Evolutionary conservation across 2,888 invertebrate genomes (phyloP), one percentile per base, ranked within the genome.

Genomic region (Barypeithes pellucidus): DNA sequence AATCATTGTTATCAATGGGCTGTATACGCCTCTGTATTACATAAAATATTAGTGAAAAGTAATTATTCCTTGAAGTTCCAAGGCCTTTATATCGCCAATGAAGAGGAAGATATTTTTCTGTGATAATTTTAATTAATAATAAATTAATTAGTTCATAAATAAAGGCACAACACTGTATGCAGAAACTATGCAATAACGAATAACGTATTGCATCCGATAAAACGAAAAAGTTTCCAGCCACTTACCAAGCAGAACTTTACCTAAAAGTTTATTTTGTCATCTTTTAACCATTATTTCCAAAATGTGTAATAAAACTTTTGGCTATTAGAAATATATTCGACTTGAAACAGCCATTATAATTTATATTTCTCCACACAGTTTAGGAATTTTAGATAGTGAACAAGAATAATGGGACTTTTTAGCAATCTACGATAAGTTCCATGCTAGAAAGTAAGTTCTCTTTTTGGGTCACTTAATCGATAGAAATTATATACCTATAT

Each of bases 271-370:
- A 70, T 70, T 62, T 70, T 70, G 59, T 70, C 70, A 70, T 70
- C 70, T 63, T 63, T 70, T 63, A 52, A 43, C 62, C 70, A 70
- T 63, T 70, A 70, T 63, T 63, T 54, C 22, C 39, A 70, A 70
- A 70, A 70, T 29, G 62, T 29, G 62, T 70, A 70, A 70, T 70
- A 70, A 70, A 70, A 70, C 70, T 70, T 62, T 54, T 47, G 36
- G 57, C 57, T 70, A 70, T 70, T 62, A 60, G 62, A 69, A 69
- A 69, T 60, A 73, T 73, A 69, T 62, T 68, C 66, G 57, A 67
- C 1, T 67, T 67, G 52, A 67, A 67, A 67, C 43, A 41, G 24
- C 57, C 54, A 52, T 67, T 57, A 57, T 67, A 67, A 67, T 54
- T 67, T 67, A 67, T 67, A 67, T 57, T 57, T 54, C 57, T 67